These are phyloP conservation scores for Plemyria rubiginata DNA, from an alignment of 2,888 invertebrate species.

Conservation along the genomic window DNA sequence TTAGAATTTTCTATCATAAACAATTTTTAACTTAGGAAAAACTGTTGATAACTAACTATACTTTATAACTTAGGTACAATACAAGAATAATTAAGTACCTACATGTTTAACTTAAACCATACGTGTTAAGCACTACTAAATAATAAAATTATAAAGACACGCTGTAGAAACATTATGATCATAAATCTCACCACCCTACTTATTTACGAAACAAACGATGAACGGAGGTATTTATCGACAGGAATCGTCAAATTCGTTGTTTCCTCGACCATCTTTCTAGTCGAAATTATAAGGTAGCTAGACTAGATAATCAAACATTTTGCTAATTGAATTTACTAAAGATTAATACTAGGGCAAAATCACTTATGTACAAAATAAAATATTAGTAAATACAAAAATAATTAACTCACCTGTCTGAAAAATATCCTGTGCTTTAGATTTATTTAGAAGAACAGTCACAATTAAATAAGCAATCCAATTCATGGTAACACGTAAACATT, in stretches of 20 bases:
- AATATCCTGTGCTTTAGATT: constrained; percentile 58
- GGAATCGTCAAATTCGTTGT: constrained; percentile 29
- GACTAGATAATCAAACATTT: neutral
- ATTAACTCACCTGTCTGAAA: constrained; percentile 61
- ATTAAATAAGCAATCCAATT: constrained; percentile 48
- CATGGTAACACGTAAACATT: constrained; percentile 54
- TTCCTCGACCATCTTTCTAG: constrained; percentile 18
- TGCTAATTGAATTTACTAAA: neutral
- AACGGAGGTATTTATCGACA: constrained; percentile 26
- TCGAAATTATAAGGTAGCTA: neutral
- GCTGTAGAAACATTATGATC: constrained; percentile 1
- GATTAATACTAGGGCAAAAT: neutral
- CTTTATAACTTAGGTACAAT: too few species aligned
- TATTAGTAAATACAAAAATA: neutral
- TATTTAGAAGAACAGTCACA: constrained; percentile 53
- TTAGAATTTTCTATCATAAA: too few species aligned
- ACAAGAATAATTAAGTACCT: too few species aligned
- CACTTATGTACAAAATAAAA: neutral
- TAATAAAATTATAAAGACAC: neutral
- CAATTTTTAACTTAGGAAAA: too few species aligned
- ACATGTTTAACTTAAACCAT: too few species aligned
- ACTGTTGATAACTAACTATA: too few species aligned
- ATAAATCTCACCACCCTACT: constrained; percentile 13
- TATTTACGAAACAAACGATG: constrained; percentile 22
- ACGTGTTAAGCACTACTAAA: neutral